Conservation (phyloP, 53 echinoderm and acorn worm genomes). For the Patiria pectinifera region DNA sequence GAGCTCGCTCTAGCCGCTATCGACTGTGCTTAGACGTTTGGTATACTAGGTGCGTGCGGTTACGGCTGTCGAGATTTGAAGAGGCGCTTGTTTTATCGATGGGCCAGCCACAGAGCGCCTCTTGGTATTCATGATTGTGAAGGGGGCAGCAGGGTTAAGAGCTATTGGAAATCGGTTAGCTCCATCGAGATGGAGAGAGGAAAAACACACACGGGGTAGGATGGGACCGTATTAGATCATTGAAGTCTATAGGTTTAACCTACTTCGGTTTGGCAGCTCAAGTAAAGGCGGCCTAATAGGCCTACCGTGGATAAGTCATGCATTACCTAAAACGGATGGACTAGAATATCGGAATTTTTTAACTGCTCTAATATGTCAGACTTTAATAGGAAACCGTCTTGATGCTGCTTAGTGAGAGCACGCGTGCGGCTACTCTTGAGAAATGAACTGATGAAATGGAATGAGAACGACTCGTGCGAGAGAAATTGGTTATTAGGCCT, state of each 20-base stretch:
- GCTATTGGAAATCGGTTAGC: slow-evolving; percentile 43
- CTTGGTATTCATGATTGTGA: background rate
- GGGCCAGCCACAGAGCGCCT: background rate
- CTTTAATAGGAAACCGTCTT: no score
- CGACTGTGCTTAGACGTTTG: background rate
- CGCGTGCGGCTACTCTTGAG: no score
- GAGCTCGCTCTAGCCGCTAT: background rate
- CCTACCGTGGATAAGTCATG: no score
- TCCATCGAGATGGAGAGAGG: background rate
- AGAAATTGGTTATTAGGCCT: no score
- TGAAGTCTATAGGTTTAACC: background rate
- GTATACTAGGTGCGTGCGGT: background rate
- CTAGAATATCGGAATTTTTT: no score
- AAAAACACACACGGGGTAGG: background rate
- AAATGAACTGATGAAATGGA: no score
- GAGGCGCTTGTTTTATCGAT: slow-evolving; percentile 40
- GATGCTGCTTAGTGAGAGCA: no score
- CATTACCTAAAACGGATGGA: no score
- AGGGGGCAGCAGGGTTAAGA: background rate
- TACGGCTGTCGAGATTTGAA: slow-evolving; percentile 30
- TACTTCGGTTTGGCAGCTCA: background rate
- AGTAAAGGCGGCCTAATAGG: no score
- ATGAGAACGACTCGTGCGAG: no score
- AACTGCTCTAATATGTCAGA: no score
- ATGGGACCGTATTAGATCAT: background rate